A percentile compares a stretch with the other conserved stretches of the same genome.
phyloP scores from a whole-genome alignment of 2,113 vertebrate genomes.

The Chloropsis cyanopogon region DNA sequence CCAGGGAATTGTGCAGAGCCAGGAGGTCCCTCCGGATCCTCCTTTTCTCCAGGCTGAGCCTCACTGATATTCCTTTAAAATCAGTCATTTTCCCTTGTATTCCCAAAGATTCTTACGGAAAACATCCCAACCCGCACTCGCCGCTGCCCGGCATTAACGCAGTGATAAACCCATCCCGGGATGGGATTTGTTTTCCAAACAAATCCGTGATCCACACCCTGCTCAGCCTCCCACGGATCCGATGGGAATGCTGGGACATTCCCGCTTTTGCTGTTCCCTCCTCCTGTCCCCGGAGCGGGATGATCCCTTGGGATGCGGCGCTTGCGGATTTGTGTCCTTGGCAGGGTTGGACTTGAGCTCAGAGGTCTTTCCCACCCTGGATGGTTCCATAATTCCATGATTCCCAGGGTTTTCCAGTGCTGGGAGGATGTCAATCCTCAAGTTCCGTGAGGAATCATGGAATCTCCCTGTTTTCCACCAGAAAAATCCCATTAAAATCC shows the following conservation, averaged over 20 bases:
- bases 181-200: neutral
- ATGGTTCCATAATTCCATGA: neutral
- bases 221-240: rapidly evolving
- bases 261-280: neutral
- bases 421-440: neutral
- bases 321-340: neutral
- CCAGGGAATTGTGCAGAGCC: neutral
- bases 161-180: rapidly evolving
- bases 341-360: too few species aligned
- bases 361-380: neutral
- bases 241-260: neutral
- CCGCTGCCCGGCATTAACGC: rapidly evolving
- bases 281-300: rapidly evolving
- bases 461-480: neutral
- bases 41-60: neutral
- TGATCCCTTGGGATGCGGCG: neutral
- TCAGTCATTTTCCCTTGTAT: neutral
- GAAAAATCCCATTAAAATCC: neutral
- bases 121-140: neutral
- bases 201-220: neutral
- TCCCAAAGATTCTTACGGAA: neutral
- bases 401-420: neutral
- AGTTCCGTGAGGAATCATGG: neutral
- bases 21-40: neutral
- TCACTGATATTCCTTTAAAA: neutral